Evolutionary conservation across 1,140 invertebrate genomes (phyloP).

Genomic region (Halotydeus destructor): DNA sequence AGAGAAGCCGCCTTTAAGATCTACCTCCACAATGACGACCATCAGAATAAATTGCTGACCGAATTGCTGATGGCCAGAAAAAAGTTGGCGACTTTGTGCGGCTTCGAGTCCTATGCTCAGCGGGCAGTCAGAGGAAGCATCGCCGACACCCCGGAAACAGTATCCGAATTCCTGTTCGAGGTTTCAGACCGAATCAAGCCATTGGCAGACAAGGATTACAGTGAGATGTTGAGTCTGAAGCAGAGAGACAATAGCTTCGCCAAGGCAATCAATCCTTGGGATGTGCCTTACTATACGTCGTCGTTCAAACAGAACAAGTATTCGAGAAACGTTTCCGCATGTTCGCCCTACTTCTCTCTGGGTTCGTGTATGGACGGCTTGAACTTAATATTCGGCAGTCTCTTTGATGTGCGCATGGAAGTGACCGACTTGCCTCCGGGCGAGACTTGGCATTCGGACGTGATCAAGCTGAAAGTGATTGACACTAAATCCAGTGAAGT

Average conservation of each 20-base stretch:
- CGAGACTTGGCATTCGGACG: slow-evolving; percentile 62
- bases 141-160: slow-evolving; percentile 52
- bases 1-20: slow-evolving; percentile 71
- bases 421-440: slow-evolving; percentile 43
- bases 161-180: slow-evolving; percentile 52
- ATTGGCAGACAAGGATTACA: slow-evolving; percentile 28
- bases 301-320: slow-evolving; percentile 10
- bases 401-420: slow-evolving; percentile 57
- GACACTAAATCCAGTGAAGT: slow-evolving; percentile 52
- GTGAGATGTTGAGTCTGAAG: slow-evolving; percentile 51
- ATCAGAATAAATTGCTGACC: slow-evolving; percentile 50
- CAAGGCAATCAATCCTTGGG: slow-evolving; percentile 46
- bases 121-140: slow-evolving; percentile 67
- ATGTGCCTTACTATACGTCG: slow-evolving; percentile 44
- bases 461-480: slow-evolving; percentile 57
- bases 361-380: slow-evolving; percentile 90
- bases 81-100: slow-evolving; percentile 58
- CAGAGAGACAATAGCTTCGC: slow-evolving; percentile 24
- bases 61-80: slow-evolving; percentile 47
- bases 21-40: slow-evolving; percentile 51
- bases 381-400: slow-evolving; percentile 51
- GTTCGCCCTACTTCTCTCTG: slow-evolving; percentile 72
- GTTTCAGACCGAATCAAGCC: slow-evolving; percentile 37
- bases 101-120: slow-evolving; percentile 66
- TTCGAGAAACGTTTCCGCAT: slow-evolving; percentile 32